Evolutionary conservation across 2,113 vertebrate genomes (phyloP).

Genomic region (Phalacrocorax aristotelis): DNA sequence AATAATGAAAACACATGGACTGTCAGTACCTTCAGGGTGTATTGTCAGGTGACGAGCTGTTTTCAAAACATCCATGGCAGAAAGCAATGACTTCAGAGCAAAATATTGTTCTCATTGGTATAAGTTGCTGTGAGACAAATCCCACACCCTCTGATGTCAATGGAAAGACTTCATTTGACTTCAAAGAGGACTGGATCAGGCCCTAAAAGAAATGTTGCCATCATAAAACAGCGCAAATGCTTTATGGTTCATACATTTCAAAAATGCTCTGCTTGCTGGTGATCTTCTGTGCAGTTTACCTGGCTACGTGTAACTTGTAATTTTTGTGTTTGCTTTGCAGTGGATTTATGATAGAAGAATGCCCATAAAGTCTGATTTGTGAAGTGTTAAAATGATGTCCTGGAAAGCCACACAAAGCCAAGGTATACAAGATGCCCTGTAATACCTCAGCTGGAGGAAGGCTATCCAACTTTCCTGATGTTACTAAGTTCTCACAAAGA

Average conservation of each 20-base stretch:
- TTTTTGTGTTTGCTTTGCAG: slow-evolving; percentile 28
- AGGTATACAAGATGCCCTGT: slow-evolving; percentile 50
- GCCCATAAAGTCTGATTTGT: slow-evolving; percentile 68
- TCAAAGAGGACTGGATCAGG: slow-evolving; percentile 48
- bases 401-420: slow-evolving; percentile 57
- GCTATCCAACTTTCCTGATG: slow-evolving; percentile 31
- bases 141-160: slow-evolving; percentile 65
- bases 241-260: not conserved
- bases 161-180: slow-evolving; percentile 48
- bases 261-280: not conserved
- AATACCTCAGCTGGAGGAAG: not conserved
- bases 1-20: slow-evolving; percentile 54
- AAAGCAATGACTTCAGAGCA: slow-evolving; percentile 65
- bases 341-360: slow-evolving; percentile 25
- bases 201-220: slow-evolving; percentile 34
- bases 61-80: slow-evolving; percentile 42
- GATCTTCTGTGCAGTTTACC: slow-evolving; percentile 18
- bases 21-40: slow-evolving; percentile 58
- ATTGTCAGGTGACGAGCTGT: slow-evolving; percentile 60
- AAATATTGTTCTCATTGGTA: slow-evolving; percentile 67
- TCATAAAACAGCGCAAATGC: slow-evolving; percentile 19
- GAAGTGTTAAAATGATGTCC: slow-evolving; percentile 55
- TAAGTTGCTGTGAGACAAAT: slow-evolving; percentile 63
- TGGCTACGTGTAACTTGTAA: not conserved
- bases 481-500: slow-evolving; percentile 34